phyloP scores from a whole-genome alignment of 2,113 vertebrate genomes.

The Mus pahari region DNA sequence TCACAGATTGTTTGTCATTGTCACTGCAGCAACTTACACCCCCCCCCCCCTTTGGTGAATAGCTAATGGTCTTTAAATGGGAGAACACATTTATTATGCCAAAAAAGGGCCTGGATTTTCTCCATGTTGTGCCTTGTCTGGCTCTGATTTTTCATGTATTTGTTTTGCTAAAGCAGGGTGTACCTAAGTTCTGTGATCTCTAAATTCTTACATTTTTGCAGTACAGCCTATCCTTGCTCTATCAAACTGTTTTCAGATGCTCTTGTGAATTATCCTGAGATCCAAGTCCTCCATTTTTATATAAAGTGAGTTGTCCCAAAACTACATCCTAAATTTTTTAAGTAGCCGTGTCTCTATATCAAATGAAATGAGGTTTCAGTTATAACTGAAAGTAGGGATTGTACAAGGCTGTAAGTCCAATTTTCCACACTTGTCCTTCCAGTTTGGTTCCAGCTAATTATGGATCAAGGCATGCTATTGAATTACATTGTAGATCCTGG shows the following conservation, averaged over 20 bases:
- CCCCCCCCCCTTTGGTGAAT: slow-evolving; percentile 51
- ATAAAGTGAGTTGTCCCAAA: not conserved
- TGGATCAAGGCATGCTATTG: slow-evolving; percentile 41
- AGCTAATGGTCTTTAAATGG: slow-evolving; percentile 71
- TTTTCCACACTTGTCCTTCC: slow-evolving; percentile 1
- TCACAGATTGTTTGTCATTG: slow-evolving; percentile 64
- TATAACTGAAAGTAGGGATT: slow-evolving; percentile 31
- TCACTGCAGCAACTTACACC: slow-evolving; percentile 49
- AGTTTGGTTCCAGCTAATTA: slow-evolving; percentile 53
- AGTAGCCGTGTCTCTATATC: slow-evolving; percentile 8
- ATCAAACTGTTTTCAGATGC: slow-evolving; percentile 30
- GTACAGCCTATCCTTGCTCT: slow-evolving; percentile 28
- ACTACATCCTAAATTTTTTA: slow-evolving; percentile 54
- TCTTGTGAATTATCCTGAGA: slow-evolving; percentile 40
- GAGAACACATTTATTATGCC: slow-evolving; percentile 61
- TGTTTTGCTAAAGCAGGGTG: slow-evolving; percentile 49
- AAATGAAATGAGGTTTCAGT: slow-evolving; percentile 46
- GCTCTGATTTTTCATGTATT: slow-evolving; percentile 57
- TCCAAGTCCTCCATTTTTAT: slow-evolving; percentile 39
- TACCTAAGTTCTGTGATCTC: slow-evolving; percentile 41
- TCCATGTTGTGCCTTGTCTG: not conserved
- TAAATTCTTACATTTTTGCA: slow-evolving; percentile 33
- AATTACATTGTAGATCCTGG: slow-evolving; percentile 33
- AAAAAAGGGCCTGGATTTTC: slow-evolving; percentile 53
- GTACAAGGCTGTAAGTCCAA: not conserved